Conservation (phyloP, 2,797 vertebrate species). For the Capromys pilorides region DNA sequence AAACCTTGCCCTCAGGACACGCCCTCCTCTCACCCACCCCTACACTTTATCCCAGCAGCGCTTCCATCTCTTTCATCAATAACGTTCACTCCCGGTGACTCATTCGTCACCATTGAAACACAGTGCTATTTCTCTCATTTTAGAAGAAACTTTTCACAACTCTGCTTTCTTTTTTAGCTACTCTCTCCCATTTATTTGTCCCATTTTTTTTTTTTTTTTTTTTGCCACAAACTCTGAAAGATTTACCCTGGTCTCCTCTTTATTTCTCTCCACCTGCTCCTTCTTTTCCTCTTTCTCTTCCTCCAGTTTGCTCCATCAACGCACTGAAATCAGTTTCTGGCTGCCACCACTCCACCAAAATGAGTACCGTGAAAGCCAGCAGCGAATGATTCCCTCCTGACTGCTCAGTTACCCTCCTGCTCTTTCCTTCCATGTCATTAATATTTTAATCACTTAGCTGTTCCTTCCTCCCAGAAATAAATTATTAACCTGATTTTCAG, state of each 20-base stretch:
- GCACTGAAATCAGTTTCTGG: background rate
- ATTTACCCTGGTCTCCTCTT: background rate
- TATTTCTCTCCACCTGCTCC: background rate
- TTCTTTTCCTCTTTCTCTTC: background rate
- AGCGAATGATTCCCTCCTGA: background rate
- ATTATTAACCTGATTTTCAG: background rate
- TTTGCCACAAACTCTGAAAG: background rate
- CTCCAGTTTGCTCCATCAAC: background rate
- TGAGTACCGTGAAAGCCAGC: background rate
- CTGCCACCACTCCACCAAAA: background rate
- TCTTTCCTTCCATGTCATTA: background rate
- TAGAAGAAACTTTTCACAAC: slow-evolving; percentile 1
- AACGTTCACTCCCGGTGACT: background rate
- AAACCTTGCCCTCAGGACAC: background rate
- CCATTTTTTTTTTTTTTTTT: background rate
- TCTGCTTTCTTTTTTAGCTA: background rate
- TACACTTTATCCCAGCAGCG: background rate
- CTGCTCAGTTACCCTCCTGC: background rate
- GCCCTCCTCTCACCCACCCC: background rate
- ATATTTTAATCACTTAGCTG: background rate
- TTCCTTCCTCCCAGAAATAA: background rate
- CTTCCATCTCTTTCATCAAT: background rate
- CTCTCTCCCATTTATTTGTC: background rate
- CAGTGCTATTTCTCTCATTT: background rate
- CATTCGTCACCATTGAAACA: background rate